Conservation (phyloP, 2,797 vertebrate genomes). For the Astyanax mexicanus region DNA sequence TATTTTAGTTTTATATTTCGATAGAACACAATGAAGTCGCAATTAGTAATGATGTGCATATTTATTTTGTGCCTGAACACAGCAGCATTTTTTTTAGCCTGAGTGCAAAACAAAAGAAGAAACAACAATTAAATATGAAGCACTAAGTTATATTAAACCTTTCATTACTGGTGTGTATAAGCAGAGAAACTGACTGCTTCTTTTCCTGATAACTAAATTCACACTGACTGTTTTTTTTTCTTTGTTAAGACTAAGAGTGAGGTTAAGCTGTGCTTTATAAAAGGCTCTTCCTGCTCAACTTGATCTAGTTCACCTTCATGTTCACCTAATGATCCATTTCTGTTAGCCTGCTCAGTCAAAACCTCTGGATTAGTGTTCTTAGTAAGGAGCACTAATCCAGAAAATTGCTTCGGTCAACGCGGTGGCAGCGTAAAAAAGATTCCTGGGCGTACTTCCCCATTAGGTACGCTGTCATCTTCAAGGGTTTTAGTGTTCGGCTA, state of each 20-base stretch:
- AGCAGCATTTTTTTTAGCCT: too few relatives aligned
- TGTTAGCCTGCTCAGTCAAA: not conserved
- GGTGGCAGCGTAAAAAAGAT: not conserved
- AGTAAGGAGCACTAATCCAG: slow-evolving; percentile 6
- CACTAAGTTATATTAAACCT: too few relatives aligned
- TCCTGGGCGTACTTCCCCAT: not conserved
- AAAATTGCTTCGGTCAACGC: slow-evolving; percentile 12
- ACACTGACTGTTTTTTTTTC: not conserved
- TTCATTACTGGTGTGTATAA: not conserved
- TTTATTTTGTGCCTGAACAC: too few relatives aligned
- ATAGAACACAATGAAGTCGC: too few relatives aligned
- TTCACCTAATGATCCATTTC: slow-evolving; percentile 12
- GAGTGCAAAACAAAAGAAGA: too few relatives aligned
- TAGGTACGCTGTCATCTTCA: slow-evolving; percentile 23
- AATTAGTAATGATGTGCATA: too few relatives aligned
- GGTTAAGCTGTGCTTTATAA: not conserved
- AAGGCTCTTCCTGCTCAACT: not conserved
- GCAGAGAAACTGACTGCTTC: not conserved
- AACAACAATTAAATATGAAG: too few relatives aligned
- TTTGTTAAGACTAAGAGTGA: not conserved
- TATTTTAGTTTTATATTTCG: too few relatives aligned
- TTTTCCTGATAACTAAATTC: not conserved
- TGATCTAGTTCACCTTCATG: not conserved
- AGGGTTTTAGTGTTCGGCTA: slow-evolving; percentile 4
- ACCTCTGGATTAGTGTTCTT: slow-evolving; percentile 18